These are phyloP conservation scores for Melanotaenia trifasciata DNA, from an alignment of 2,797 vertebrate genomes.

Conservation along the genomic window DNA sequence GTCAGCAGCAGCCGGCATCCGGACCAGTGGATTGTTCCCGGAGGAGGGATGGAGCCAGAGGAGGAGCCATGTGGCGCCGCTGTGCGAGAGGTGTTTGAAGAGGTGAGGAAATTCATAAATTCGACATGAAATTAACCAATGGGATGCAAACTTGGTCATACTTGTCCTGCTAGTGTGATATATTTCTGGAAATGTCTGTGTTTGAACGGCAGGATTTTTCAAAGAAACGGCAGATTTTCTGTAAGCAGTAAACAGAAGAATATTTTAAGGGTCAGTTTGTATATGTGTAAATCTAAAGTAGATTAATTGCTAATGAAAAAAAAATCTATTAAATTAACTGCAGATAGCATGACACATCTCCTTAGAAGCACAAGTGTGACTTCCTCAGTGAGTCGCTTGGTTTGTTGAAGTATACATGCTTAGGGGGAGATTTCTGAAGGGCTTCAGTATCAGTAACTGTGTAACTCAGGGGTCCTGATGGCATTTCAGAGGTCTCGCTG, in stretches of 20 bases:
- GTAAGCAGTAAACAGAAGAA: not conserved
- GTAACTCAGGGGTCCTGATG: conserved; percentile 42
- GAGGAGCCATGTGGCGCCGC: conserved; percentile 96
- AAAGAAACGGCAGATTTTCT: not conserved
- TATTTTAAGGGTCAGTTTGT: not conserved
- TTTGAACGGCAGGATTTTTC: not conserved
- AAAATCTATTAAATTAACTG: not conserved
- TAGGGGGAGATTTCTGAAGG: conserved; percentile 23
- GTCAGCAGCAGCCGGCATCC: conserved; percentile 98
- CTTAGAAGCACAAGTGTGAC: not conserved
- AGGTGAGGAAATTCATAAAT: conserved; percentile 85
- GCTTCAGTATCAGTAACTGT: conserved; percentile 29
- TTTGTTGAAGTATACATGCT: not conserved
- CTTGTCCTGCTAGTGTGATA: too few relatives aligned
- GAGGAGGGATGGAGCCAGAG: conserved; percentile 98
- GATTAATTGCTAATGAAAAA: not conserved
- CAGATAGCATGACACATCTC: not conserved
- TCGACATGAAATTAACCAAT: not conserved
- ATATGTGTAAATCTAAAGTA: not conserved
- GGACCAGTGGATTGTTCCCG: conserved; percentile 98
- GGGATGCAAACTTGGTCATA: not conserved
- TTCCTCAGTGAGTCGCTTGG: not conserved
- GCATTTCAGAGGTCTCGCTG: conserved; percentile 54
- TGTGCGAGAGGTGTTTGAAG: conserved; percentile 96
- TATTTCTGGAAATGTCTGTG: too few relatives aligned